Evolutionary conservation across 2,888 invertebrate genomes (phyloP), one percentile per base, ranked within the genome.

Genomic region (Cerastoderma edule): DNA sequence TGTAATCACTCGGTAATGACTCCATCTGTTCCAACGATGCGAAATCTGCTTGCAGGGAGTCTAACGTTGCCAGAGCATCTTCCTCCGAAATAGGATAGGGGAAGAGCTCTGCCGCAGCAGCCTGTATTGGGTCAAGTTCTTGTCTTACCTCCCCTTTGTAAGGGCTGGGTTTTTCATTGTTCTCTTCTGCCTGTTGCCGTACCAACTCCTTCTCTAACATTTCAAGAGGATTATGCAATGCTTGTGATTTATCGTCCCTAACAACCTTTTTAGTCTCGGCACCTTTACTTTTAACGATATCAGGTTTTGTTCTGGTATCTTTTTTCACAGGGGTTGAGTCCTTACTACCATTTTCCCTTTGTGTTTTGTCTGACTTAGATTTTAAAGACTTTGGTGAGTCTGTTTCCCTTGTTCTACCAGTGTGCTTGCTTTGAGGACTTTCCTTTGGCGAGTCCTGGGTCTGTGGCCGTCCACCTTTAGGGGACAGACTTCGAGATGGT

Each of bases 41-140:
- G 67, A 88, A 87, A 53, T 89, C 90, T n/a, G 86, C 84, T 60
- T 83, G 83, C n/a, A 88, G 63, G n/a, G 88, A 87, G 66, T 88
- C 88, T 56, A 87, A 73, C 19, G 82, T 82, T 39, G 82, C 82
- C 33, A 82, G 57, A n/a, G 82, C 82, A 56, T 82, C 79, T 53
- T 82, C 82, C 67, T 82, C 82, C 64, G 82, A 77, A 54, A 82
- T 77, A 30, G 77, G 77, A 28, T 77, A 77, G 19, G 82, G 79
- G 35, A 79, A 79, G 28, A 82, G 67, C 54, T 79, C 79, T 24
- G 82, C 82, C 50, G 82, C 77, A 32, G 82, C 82, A 33, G 76
- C 67, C 54, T 82, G 79, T 46, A 82, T 77, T 22, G 78, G 82
- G 54, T 82, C 82, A 13, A 82, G 32, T 27, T 78, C 78, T 66